phyloP scores from a whole-genome alignment of 2,113 vertebrate species.

The Ailurus styani region DNA sequence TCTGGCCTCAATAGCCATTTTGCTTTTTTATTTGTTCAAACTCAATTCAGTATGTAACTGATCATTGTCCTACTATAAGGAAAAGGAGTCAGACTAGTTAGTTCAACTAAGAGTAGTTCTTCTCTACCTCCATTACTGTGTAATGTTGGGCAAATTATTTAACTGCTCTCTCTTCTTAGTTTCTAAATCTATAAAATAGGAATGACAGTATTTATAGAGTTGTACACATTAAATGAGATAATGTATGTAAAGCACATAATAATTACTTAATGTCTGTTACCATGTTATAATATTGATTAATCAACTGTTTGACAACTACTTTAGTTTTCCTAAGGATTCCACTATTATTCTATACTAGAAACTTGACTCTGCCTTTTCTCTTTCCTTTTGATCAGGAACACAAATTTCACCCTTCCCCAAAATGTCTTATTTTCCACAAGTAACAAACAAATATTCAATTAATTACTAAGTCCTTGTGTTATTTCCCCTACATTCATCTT shows the following conservation, averaged over 20 bases:
- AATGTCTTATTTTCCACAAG: neutral
- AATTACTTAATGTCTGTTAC: neutral
- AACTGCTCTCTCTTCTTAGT: neutral
- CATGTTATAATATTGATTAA: conserved; percentile 33
- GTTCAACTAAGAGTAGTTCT: conserved; percentile 7
- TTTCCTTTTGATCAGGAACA: conserved; percentile 32
- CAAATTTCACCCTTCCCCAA: neutral
- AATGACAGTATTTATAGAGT: neutral
- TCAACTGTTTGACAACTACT: neutral
- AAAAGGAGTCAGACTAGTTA: neutral
- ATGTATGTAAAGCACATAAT: neutral
- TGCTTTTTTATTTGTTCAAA: conserved; percentile 41
- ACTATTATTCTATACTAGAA: conserved; percentile 29
- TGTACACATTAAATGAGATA: conserved; percentile 36
- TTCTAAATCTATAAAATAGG: conserved; percentile 17
- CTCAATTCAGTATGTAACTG: conserved; percentile 31
- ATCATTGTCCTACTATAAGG: neutral
- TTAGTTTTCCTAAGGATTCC: conserved; percentile 14
- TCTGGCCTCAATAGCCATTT: conserved; percentile 7
- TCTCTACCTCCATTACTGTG: conserved; percentile 9
- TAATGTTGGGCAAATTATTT: neutral
- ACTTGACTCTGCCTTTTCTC: neutral
- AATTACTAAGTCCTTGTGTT: neutral
- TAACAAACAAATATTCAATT: neutral
- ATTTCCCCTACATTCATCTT: neutral